Conservation (phyloP, 2,797 vertebrate species). For the Typhlichthys eigenmanni region DNA sequence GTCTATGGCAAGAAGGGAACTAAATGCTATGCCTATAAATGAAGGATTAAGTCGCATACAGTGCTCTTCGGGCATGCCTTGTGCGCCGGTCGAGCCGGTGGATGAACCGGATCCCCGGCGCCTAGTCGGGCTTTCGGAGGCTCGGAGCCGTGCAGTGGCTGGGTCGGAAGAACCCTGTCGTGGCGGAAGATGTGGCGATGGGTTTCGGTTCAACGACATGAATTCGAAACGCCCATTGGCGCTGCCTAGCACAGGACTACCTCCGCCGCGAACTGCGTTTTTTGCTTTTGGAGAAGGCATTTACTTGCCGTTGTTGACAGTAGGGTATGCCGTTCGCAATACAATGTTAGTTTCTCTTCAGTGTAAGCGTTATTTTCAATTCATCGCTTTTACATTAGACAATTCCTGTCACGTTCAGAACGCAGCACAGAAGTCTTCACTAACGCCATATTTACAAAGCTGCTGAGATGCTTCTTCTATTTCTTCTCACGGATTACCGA, state of each 20-base stretch:
- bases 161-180: conserved; percentile 79
- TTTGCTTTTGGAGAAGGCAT: conserved; percentile 82
- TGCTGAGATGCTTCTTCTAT: too few species aligned
- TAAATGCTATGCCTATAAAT: conserved; percentile 86
- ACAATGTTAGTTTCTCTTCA: conserved; percentile 22
- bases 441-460: conserved; percentile 67
- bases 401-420: conserved; percentile 46
- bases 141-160: conserved; percentile 78
- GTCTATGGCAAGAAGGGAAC: conserved; percentile 91
- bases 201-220: conserved; percentile 78
- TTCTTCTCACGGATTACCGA: too few species aligned
- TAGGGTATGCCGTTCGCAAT: not conserved
- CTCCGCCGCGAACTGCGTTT: conserved; percentile 60
- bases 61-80: conserved; percentile 82
- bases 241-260: conserved; percentile 64
- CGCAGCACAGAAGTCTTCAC: not conserved
- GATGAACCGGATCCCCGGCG: conserved; percentile 84
- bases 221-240: conserved; percentile 81
- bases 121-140: conserved; percentile 84
- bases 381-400: conserved; percentile 47
- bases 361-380: conserved; percentile 34
- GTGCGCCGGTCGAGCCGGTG: conserved; percentile 62
- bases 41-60: conserved; percentile 92
- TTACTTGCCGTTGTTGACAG: not conserved
- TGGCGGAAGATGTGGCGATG: conserved; percentile 69